Base-by-base conservation (phyloP, 2,888 invertebrate genomes). In the Rhimphoctona megacephalus region DNA sequence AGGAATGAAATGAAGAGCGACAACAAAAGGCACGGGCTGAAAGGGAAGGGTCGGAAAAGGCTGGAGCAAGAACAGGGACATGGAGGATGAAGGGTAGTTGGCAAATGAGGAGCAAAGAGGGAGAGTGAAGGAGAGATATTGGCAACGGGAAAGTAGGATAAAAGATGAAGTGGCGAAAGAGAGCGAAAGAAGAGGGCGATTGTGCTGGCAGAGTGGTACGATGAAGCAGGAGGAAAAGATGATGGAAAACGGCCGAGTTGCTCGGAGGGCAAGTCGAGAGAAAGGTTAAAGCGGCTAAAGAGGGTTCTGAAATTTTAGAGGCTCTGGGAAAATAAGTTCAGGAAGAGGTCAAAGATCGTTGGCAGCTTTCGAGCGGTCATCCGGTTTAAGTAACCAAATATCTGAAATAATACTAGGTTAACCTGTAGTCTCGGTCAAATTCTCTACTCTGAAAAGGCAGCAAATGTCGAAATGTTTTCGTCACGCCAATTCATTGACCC, bases 1-100 rank as follows among this genome's bases (percentile, higher is more conserved):
- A 57, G 57, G 43, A 57, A 74, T 43, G 74, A 39, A 74, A 57
- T 49, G 49, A 57, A n/a, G 54, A 36, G 74, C 74, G 57, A 74
- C 74, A 74, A 74, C 33, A 72, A 46, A 52, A 52, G 52, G 36
- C 22, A 36, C 33, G 72, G 52, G 25, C 54, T 52, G 33, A 72
- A 46, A 52, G 72, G n/a, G 52, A 52, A 52, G 25, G 54, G 25
- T 17, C 19, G 74, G 57, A 57, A 8, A 57, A 39, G 39, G 22
- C 36, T n/a, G 57, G 30, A 57, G 74, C 52, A 57, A 57, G 54
- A 74, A 33, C 57, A 74, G 39, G 74, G 74, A 73, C 19, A 33
- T 54, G 33, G 54, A 22, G 52, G 70, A 70, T 70, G 30, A 74
- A 57, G 57, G 36, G 57, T 57, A 57, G 57, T 57, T 57, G 36